Base-by-base conservation (phyloP, 2,888 invertebrate genomes). In the Sesia apiformis region DNA sequence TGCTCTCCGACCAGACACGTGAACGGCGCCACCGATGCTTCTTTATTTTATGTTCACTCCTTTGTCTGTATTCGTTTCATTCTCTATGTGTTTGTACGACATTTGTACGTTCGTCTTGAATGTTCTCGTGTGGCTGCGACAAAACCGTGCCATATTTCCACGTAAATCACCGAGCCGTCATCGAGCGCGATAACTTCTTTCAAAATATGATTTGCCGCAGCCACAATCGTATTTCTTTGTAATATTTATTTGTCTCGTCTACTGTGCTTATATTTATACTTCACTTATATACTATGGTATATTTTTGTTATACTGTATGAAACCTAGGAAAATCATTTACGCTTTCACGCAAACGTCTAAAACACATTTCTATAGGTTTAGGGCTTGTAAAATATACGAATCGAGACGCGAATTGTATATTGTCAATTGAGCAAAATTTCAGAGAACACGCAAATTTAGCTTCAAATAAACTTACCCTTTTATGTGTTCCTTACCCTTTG, bases 401-500 rank as follows among this genome's bases (percentile, higher is more conserved):
- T 74, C 74, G 79, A 77, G 77, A 77, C 87, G 86, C 83, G 85
- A 78, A 73, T 78, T 81, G 72, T 81, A 82, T 82, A 77, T 76
- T 76, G 76, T 80, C 78, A 81, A 82, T 82, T 77, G 81, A 85
- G 83, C 86, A 84, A 86, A 85, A 81, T 83, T 81, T 80, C 82
- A 85, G 82, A 86, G 78, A 85, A 88, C 90, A 89, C 87, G 87
- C 88, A 88, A 88, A 86, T 84, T 84, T 80, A 84, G 87, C 89
- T 88, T 86, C 90, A 84, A 85, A 87, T 86, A 84, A 89, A 88
- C 86, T 86, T 85, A 87, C 89, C 90, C 90, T 86, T 90, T 90
- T 90, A 89, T 90, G 91, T 93, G 84, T 83, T 89, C 89, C 89
- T 84, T 88, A 91, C 93, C 92, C 92, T 91, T 92, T 94, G 94